Conservation (phyloP, 2,888 invertebrate species). For the Acrobasis suavella region DNA sequence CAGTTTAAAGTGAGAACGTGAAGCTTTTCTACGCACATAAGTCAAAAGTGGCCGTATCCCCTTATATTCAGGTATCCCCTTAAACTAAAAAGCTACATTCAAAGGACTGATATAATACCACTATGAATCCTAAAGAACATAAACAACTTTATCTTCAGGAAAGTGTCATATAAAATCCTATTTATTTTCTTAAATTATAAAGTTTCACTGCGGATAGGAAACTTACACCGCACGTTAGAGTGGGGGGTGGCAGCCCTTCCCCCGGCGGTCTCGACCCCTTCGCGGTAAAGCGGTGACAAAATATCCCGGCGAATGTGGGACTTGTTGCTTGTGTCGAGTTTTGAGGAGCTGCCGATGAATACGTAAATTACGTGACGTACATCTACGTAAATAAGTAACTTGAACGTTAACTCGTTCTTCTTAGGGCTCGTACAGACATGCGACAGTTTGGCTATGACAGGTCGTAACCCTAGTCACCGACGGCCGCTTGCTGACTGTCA, state of each 20-base stretch:
- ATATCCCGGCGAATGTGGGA: slow-evolving; percentile 67
- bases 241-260: slow-evolving; percentile 15
- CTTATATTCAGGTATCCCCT: too few species aligned
- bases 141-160: neutral
- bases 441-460: too few species aligned
- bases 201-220: neutral
- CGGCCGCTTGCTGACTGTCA: too few species aligned
- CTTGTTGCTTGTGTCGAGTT: slow-evolving; percentile 76
- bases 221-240: slow-evolving; percentile 9
- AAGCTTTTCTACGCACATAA: too few species aligned
- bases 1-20: too few species aligned
- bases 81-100: too few species aligned
- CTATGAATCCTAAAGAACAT: neutral
- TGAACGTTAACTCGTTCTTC: neutral
- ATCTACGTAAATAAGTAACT: slow-evolving; percentile 1
- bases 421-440: too few species aligned
- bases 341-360: slow-evolving; percentile 33
- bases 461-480: too few species aligned
- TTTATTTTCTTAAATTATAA: slow-evolving; percentile 9
- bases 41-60: too few species aligned
- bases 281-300: slow-evolving; percentile 53
- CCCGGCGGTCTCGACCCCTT: slow-evolving; percentile 17
- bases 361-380: slow-evolving; percentile 12
- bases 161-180: neutral
- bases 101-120: too few species aligned